phyloP scores from a whole-genome alignment of 23 tunicate genomes.

The Styela clava region DNA sequence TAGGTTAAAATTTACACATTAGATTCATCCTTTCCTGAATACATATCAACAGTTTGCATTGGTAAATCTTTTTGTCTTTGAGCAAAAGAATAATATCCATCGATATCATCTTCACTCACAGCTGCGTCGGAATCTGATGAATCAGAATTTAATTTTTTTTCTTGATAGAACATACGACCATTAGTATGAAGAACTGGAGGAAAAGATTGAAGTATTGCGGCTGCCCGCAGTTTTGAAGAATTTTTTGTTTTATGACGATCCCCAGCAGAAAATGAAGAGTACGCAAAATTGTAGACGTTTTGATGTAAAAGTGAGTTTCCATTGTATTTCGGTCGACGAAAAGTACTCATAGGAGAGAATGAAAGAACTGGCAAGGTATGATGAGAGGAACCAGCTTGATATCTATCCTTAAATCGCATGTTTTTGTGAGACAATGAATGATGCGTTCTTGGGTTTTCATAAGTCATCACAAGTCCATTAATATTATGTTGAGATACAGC shows the following conservation, averaged over 20 bases:
- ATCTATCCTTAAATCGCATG: neutral
- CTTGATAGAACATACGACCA: neutral
- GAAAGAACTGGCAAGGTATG: neutral
- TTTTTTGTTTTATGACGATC: neutral
- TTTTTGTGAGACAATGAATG: neutral
- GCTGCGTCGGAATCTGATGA: neutral
- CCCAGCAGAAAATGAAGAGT: neutral
- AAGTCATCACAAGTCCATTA: conserved; percentile 25
- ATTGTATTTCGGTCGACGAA: neutral
- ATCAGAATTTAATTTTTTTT: neutral
- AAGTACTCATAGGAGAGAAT: neutral
- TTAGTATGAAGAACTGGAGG: neutral
- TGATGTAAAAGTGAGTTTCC: neutral
- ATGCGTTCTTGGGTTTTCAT: neutral
- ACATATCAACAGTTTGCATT: neutral
- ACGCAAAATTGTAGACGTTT: neutral
- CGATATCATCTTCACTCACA: neutral
- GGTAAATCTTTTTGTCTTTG: neutral
- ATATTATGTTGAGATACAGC: conserved; percentile 54
- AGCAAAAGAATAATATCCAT: neutral
- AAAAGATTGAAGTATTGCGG: neutral
- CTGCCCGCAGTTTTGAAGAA: neutral
- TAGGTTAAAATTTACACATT: too few species aligned
- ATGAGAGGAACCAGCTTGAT: neutral
- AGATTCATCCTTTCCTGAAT: neutral